These are phyloP conservation scores for Ypsolopha scabrella DNA, from an alignment of 2,888 invertebrate species.

Conservation along the genomic window DNA sequence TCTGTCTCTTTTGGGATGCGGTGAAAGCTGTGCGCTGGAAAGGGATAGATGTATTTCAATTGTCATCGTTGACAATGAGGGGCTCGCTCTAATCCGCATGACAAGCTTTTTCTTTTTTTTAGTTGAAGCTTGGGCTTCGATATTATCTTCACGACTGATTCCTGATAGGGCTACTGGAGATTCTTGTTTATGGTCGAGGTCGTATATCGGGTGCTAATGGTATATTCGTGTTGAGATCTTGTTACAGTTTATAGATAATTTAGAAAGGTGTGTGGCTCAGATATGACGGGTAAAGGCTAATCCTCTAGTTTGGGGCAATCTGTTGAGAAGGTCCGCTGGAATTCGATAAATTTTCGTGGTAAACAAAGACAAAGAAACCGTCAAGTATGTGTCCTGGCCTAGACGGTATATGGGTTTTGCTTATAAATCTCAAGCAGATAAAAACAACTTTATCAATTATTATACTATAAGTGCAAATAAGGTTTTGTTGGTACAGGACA, in stretches of 20 bases:
- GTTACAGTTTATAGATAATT: slow-evolving; percentile 43
- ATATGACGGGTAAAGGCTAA: slow-evolving; percentile 27
- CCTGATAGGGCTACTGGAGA: slow-evolving; percentile 45
- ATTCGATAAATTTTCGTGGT: neutral
- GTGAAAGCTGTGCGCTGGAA: slow-evolving; percentile 23
- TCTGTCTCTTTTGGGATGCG: slow-evolving; percentile 32
- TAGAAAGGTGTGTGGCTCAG: slow-evolving; percentile 32
- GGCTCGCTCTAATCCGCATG: slow-evolving; percentile 56
- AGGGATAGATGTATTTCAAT: slow-evolving; percentile 52
- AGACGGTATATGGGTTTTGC: no score
- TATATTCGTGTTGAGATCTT: slow-evolving; percentile 52
- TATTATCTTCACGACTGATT: slow-evolving; percentile 50
- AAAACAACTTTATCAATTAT: neutral
- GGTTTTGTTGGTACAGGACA: no score
- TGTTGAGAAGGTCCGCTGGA: neutral
- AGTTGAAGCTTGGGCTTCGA: slow-evolving; percentile 16
- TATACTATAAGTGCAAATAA: no score
- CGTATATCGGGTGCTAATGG: slow-evolving; percentile 50
- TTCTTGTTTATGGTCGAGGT: slow-evolving; percentile 42
- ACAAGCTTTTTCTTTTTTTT: slow-evolving; percentile 50
- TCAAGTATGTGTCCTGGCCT: no score
- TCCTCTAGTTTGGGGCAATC: neutral
- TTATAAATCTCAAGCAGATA: no score
- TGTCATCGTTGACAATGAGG: slow-evolving; percentile 56
- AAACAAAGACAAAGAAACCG: neutral